Evolutionary conservation across 2,888 invertebrate species (phyloP), one percentile per base, ranked within the genome.

Genomic region (Petrophora chlorosata): DNA sequence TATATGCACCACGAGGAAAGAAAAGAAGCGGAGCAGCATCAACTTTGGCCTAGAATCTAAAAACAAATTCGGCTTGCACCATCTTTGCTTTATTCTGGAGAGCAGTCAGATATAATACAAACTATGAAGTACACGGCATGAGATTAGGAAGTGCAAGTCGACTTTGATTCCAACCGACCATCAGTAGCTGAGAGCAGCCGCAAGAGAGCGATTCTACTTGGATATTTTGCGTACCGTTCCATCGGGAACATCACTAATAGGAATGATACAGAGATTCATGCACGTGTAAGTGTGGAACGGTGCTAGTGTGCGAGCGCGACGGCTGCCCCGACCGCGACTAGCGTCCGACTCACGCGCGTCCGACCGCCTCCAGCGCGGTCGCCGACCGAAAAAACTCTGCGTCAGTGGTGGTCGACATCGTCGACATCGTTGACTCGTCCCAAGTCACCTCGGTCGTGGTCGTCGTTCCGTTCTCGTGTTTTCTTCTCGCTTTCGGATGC

Each of bases 301-400:
- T 84, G 85, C 79, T 88, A 90, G 80, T 81, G 84, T 76, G 84
- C 82, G 72, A 89, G 82, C 81, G 86, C 88, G 73, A 86, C 88
- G 87, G 89, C 86, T 72, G 90, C 89, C 67, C 85, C 87, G 70
- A 88, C 76, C 70, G 84, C 86, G 78, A 85, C 76, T 73, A 84
- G 79, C 70, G 80, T 78, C 62, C 85, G 86, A 64, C 85, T 85
- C 80, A 90, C 83, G 85, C 85, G 79, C 85, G 91, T 63, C 79
- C 84, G 85, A 80, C 85, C 85, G 86, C 87, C 86, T 90, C 90
- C 84, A 83, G 91, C 83, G 88, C 89, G 83, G 87, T 87, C 82
- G 88, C 88, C 70, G 91, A 85, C 76, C 91, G 91, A 83, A 91
- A 91, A 87, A 91, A 91, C 91, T 91, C 91, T 55, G 81, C 84